These are phyloP conservation scores for Pseudoatta argentina DNA, from an alignment of 1,140 invertebrate species.

Conservation along the genomic window DNA sequence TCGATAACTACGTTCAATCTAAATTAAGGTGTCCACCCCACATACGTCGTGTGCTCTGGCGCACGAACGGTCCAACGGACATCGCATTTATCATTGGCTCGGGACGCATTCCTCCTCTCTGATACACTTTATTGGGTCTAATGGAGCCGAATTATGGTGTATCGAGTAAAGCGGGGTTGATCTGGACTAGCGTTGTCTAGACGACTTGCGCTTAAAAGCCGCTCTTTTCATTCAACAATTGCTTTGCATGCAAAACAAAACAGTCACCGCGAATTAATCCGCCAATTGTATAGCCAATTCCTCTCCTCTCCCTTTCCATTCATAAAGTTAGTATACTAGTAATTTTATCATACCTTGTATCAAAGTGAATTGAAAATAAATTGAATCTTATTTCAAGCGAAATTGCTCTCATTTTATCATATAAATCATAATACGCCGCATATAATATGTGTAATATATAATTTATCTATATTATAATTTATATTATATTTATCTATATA, in stretches of 20 bases:
- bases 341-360: neutral
- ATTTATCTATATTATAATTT: too few relatives aligned
- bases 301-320: neutral
- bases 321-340: slow-evolving; percentile 20
- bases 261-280: slow-evolving; percentile 40
- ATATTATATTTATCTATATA: too few relatives aligned
- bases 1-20: slow-evolving; percentile 10
- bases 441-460: neutral
- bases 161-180: slow-evolving; percentile 68
- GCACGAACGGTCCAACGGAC: slow-evolving; percentile 63
- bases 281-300: neutral
- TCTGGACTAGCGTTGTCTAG: slow-evolving; percentile 56
- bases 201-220: slow-evolving; percentile 52
- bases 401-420: neutral
- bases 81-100: slow-evolving; percentile 70
- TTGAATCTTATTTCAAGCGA: neutral
- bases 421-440: neutral
- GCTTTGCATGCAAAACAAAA: slow-evolving; percentile 69
- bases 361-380: neutral
- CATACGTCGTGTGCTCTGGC: slow-evolving; percentile 38
- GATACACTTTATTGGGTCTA: slow-evolving; percentile 74
- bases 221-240: slow-evolving; percentile 51
- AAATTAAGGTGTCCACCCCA: slow-evolving; percentile 64
- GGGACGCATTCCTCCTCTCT: slow-evolving; percentile 73
- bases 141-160: slow-evolving; percentile 74